Evolutionary conservation across 2,113 vertebrate genomes (phyloP).

Genomic region (Athene noctua): DNA sequence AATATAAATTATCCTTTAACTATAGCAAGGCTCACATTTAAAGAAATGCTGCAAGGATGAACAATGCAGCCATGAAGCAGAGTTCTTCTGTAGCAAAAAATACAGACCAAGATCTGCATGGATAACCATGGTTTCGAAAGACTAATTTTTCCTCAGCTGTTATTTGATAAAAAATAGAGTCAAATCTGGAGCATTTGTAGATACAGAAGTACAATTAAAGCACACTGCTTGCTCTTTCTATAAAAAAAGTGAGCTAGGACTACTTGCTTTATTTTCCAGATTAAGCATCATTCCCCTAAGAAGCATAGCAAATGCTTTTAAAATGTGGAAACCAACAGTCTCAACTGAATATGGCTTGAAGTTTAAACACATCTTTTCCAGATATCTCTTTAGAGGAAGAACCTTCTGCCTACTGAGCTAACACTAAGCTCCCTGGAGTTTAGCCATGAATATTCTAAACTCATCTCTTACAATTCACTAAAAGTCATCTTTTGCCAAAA

Average conservation of each 20-base stretch:
- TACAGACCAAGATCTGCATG: neutral
- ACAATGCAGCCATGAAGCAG: conserved; percentile 36
- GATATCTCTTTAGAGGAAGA: conserved; percentile 37
- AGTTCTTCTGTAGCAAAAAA: conserved; percentile 30
- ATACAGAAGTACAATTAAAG: neutral
- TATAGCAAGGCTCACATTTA: conserved; percentile 36
- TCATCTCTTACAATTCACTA: conserved; percentile 8
- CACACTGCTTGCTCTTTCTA: neutral
- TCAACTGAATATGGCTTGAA: conserved; percentile 43
- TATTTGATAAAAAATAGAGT: neutral
- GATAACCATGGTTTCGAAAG: neutral
- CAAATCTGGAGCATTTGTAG: neutral
- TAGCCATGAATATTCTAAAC: conserved; percentile 63
- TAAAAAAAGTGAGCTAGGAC: neutral
- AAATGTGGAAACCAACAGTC: conserved; percentile 23
- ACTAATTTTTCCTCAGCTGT: neutral
- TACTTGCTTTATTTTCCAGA: conserved; percentile 13
- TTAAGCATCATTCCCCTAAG: conserved; percentile 13
- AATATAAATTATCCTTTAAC: conserved; percentile 73
- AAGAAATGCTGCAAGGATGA: conserved; percentile 52
- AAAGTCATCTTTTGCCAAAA: conserved; percentile 48
- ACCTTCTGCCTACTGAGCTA: conserved; percentile 57
- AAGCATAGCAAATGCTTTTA: conserved; percentile 9
- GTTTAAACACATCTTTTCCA: conserved; percentile 55
- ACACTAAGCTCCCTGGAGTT: conserved; percentile 57